Base-by-base conservation (phyloP, 2,113 vertebrate species). In the Meles meles region DNA sequence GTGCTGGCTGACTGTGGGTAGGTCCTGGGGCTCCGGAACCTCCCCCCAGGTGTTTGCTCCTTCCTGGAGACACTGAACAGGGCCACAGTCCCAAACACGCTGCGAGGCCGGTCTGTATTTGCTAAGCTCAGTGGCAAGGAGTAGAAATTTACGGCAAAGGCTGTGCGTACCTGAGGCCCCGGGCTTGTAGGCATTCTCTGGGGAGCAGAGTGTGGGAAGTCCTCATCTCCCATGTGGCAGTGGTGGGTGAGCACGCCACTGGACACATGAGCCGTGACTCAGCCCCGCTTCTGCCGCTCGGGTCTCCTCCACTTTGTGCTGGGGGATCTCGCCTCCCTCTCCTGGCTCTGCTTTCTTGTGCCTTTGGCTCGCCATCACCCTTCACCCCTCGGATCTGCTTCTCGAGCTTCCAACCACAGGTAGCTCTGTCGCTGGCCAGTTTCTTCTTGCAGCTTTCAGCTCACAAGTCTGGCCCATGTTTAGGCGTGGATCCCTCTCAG, bases 121-220 rank as follows among this genome's bases (percentile, higher is more conserved):
- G 14, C 44, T 67, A 17, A 92, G 39, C 47, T 85, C 18, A 0
- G 57, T 44, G 2, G 0, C 31, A 74, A 84, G 81, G 55, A 79
- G 77, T 57, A 17, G 23, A 77, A 42, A 65, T 47, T 37, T 1
- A 1, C 52, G 49, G 29, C 7, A 20, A 47, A 21, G 31, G 1
- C 37, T 18, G 87, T 61, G 5, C 10, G 92, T 27, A 61, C 59
- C 59, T 23, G 52, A 80, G 77, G 90, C 65, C 21, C 42, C 2
- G 3, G 0, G 1, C 9, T 18, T 13, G 37, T 2, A 0, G 8
- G 7, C 12, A 7, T 31, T 44, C 39, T 31, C 1, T 0, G 86
- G 69, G 57, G 59, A 5, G 25, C 49, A 27, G 52, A 20, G 61
- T 11, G 29, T 4, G 34, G 27, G 20, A 34, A 42, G 69, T n/a